Conservation (phyloP, 92 coral and sea anemone genomes). For the Desmophyllum pertusum region DNA sequence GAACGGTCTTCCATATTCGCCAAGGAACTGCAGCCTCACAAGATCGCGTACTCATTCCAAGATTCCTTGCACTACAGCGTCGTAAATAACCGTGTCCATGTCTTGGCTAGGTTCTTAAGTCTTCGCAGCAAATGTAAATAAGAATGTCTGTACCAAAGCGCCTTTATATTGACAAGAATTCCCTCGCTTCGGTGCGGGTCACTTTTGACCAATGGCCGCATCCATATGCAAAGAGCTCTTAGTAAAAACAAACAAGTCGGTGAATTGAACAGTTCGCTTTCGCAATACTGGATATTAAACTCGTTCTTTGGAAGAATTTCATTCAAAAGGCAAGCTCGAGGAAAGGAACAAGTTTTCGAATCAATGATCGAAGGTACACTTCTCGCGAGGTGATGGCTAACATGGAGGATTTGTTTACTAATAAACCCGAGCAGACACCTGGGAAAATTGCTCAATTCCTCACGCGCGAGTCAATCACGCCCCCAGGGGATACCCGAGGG, state of each 20-base stretch:
- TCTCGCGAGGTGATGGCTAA: background rate
- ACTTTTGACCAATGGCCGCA: slow-evolving; percentile 39
- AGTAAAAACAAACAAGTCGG: slow-evolving; percentile 30
- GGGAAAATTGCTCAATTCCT: slow-evolving; percentile 16
- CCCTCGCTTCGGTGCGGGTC: slow-evolving; percentile 50
- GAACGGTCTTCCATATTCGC: slow-evolving; percentile 16
- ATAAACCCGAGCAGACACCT: slow-evolving; percentile 21
- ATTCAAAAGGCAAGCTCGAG: background rate
- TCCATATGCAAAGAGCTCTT: slow-evolving; percentile 49
- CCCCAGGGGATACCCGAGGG: slow-evolving; percentile 10
- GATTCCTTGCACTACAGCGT: background rate
- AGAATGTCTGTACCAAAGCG: slow-evolving; percentile 18
- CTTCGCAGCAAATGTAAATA: slow-evolving; percentile 13
- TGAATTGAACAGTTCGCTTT: slow-evolving; percentile 38
- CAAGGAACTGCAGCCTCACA: slow-evolving; percentile 4
- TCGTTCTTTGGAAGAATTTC: slow-evolving; percentile 1
- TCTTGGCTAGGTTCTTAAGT: background rate
- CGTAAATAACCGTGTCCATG: background rate
- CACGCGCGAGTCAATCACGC: background rate
- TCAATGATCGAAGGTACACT: background rate
- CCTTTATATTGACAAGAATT: slow-evolving; percentile 34
- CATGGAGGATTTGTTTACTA: slow-evolving; percentile 46
- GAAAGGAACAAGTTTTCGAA: background rate
- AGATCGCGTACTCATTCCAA: slow-evolving; percentile 10
- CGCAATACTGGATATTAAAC: slow-evolving; percentile 8